Conservation (phyloP, 2,113 vertebrate genomes). For the Ameiurus melas region DNA sequence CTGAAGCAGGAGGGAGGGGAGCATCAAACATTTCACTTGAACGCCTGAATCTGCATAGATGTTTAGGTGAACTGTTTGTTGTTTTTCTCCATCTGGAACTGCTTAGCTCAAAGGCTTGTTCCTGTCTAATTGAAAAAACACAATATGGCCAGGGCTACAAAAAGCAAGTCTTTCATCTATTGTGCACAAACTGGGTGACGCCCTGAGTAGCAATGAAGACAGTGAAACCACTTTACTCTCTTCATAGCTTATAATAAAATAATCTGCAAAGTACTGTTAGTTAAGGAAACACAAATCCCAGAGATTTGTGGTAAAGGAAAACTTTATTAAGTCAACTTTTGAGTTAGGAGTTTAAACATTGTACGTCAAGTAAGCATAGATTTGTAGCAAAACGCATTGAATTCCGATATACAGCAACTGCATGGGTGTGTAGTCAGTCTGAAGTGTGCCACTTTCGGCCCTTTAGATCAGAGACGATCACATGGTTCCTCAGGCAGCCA, state of each 20-base stretch:
- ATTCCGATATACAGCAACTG: constrained; percentile 20
- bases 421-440: constrained; percentile 52
- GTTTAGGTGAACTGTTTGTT: constrained; percentile 33
- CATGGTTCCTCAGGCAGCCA: constrained; percentile 62
- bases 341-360: not conserved
- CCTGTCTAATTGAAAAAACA: constrained; percentile 13
- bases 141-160: constrained; percentile 17
- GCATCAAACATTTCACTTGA: constrained; percentile 18
- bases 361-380: not conserved
- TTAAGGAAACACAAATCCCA: not conserved
- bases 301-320: not conserved
- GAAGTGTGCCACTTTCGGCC: constrained; percentile 70
- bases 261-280: not conserved
- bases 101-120: constrained; percentile 32
- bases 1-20: not conserved
- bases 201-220: constrained; percentile 2
- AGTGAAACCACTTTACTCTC: not conserved
- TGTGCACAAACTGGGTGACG: constrained; percentile 18
- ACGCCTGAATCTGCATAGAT: not conserved
- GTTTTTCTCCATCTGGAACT: constrained; percentile 28
- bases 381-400: constrained; percentile 4
- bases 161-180: constrained; percentile 40
- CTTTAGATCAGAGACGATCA: constrained; percentile 74
- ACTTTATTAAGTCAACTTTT: not conserved
- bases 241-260: not conserved